Base-by-base conservation (phyloP, 2,888 invertebrate genomes). In the Amblyjoppa fuscipennis region DNA sequence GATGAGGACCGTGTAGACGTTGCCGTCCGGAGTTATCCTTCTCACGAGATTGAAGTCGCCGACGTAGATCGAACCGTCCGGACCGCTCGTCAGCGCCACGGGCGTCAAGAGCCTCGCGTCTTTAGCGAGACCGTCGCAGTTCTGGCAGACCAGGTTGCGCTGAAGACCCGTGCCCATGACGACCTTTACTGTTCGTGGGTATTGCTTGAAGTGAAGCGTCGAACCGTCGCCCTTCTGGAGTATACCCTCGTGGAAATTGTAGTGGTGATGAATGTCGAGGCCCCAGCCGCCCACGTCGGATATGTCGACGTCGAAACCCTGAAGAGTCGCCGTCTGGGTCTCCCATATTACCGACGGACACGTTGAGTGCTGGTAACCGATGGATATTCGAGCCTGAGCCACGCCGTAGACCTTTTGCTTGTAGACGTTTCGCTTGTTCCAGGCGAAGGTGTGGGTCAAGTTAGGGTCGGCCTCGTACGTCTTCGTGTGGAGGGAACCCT, bases 261-360 rank as follows among this genome's bases (percentile, higher is more conserved):
- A 99, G 94, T 99, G 98, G 94, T 99, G 99, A 94, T 99, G 99
- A 87, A 99, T 98, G 93, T 99, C 98, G 78, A 99, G 95, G 74
- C 99, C 99, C 99, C 99, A 99, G 69, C 99, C 99, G 0, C 99
- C 99, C 78, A 99, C 98, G 93, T 99, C 99, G 0, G 99, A 98
- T 88, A 99, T 99, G 92, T 98, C 98, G 73, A 99, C 98, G 94
- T 99, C 99, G 94, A 98, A 99, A 31, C 99, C 99, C 94, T 98
- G 98, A 90, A 99, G 95, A 53, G 98, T 98, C 1, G 98, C 98
- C 0, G 98, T 98, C 94, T 98, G 98, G 2, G 98, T 98, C 90
- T 98, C 98, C 99, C 99, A 99, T 53, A 99, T 97, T 16, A 98
- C 96, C 83, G 97, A 96, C 59, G 96, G 95, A 94, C 99, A 99